phyloP scores from a whole-genome alignment of 2,113 vertebrate genomes.

The Rynchops niger region DNA sequence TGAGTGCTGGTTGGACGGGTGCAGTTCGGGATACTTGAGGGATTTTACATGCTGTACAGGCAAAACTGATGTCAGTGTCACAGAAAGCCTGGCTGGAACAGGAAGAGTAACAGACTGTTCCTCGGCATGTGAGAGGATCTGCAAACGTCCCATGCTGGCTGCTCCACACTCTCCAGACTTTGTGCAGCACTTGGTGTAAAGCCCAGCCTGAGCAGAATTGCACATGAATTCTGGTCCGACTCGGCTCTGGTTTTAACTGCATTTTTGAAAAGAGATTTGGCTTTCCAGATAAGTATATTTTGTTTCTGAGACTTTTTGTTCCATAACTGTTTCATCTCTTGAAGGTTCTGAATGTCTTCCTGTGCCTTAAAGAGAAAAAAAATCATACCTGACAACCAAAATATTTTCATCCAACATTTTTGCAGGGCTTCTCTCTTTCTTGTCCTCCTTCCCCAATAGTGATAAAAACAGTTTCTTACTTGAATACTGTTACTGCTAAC shows the following conservation, averaged over 20 bases:
- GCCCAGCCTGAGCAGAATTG: background rate
- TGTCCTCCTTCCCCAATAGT: background rate
- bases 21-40: background rate
- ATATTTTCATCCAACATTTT: background rate
- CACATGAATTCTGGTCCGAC: background rate
- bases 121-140: background rate
- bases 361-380: background rate
- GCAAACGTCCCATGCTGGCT: background rate
- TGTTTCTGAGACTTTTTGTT: background rate
- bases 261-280: background rate
- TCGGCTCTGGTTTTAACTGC: background rate
- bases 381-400: background rate
- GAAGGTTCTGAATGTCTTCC: background rate
- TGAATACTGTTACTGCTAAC: background rate
- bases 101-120: background rate
- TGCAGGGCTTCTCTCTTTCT: background rate
- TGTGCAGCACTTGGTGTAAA: background rate
- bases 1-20: background rate
- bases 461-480: background rate
- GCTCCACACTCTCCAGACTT: fast-evolving
- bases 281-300: background rate
- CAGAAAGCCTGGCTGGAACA: background rate
- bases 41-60: background rate
- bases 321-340: background rate
- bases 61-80: background rate